These are phyloP conservation scores for Polia nebulosa DNA, from an alignment of 2,888 invertebrate species.

Conservation along the genomic window DNA sequence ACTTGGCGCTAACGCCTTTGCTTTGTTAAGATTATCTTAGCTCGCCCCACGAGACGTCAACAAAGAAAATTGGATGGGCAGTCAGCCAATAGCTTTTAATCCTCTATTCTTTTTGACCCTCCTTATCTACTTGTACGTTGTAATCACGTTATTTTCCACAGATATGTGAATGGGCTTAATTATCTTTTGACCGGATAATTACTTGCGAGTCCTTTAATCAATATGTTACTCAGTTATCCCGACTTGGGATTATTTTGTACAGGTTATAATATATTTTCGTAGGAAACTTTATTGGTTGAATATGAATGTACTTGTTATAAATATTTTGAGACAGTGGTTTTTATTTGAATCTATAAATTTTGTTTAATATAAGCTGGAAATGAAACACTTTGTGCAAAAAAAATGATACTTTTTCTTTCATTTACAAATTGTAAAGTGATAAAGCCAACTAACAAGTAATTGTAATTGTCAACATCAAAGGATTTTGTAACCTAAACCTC, in stretches of 20 bases:
- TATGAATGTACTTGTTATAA: not conserved
- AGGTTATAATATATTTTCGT: not conserved
- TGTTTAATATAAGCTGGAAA: too few relatives aligned
- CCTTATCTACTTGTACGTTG: slow-evolving; percentile 85
- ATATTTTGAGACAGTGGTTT: not conserved
- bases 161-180: slow-evolving; percentile 70
- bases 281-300: not conserved
- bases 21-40: slow-evolving; percentile 90
- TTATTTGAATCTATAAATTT: too few relatives aligned
- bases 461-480: too few relatives aligned
- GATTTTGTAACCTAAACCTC: too few relatives aligned
- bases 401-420: too few relatives aligned
- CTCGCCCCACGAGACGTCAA: slow-evolving; percentile 87
- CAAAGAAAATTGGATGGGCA: slow-evolving; percentile 91
- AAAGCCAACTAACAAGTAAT: not conserved
- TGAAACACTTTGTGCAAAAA: too few relatives aligned
- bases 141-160: slow-evolving; percentile 81
- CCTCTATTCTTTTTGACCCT: slow-evolving; percentile 87
- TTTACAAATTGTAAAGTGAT: too few relatives aligned
- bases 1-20: slow-evolving; percentile 81
- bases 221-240: slow-evolving; percentile 34
- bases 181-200: slow-evolving; percentile 64
- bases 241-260: slow-evolving; percentile 10
- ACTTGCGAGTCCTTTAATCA: slow-evolving; percentile 42
- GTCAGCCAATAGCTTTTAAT: slow-evolving; percentile 90